phyloP scores from a whole-genome alignment of 2,113 vertebrate species.

The Siniperca knerii region DNA sequence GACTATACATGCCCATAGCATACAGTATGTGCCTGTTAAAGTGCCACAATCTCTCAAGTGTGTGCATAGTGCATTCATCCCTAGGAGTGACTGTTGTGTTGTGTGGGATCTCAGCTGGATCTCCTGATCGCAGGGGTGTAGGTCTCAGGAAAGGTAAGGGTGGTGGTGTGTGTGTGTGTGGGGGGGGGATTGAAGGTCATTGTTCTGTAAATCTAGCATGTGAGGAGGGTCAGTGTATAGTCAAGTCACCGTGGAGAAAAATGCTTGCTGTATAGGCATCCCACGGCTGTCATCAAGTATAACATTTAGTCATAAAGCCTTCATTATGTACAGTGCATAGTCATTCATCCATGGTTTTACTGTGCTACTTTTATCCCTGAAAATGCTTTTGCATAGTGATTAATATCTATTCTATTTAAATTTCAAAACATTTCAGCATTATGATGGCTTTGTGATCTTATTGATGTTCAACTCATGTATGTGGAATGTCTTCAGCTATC shows the following conservation, averaged over 20 bases:
- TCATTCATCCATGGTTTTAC: not conserved
- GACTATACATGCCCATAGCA: not conserved
- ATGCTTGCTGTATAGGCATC: conserved; percentile 67
- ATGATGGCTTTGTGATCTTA: conserved; percentile 77
- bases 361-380: not conserved
- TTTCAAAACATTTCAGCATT: conserved; percentile 37
- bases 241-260: conserved; percentile 74
- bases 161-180: conserved; percentile 27
- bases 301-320: conserved; percentile 69
- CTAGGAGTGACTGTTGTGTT: conserved; percentile 29
- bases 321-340: conserved; percentile 54
- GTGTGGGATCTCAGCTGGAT: conserved; percentile 54
- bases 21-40: conserved; percentile 1
- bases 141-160: conserved; percentile 93
- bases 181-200: conserved; percentile 25
- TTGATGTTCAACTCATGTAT: conserved; percentile 73
- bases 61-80: conserved; percentile 29
- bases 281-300: conserved; percentile 60
- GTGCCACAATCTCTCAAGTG: conserved; percentile 1
- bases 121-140: conserved; percentile 84
- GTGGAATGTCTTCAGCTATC: conserved; percentile 84
- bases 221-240: conserved; percentile 47
- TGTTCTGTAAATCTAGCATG: conserved; percentile 67
- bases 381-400: not conserved
- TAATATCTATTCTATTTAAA: not conserved